A percentile compares a stretch with the other conserved stretches of the same genome.
These are phyloP conservation scores for Nasonovia ribisnigri DNA, from an alignment of 2,888 invertebrate genomes.

Conservation along the genomic window DNA sequence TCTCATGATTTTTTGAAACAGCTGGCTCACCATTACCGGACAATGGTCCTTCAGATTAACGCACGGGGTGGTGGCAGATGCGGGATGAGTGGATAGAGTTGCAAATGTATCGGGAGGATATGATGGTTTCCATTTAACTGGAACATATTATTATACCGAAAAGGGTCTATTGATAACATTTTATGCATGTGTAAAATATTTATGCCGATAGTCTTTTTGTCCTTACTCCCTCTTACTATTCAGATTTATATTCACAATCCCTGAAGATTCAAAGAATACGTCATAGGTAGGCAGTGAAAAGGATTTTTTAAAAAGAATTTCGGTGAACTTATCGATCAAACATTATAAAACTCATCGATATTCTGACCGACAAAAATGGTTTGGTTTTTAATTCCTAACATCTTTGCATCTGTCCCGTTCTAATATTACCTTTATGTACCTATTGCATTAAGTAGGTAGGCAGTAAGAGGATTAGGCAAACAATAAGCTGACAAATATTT, in stretches of 20 bases:
- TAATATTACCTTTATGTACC: conserved; percentile 3
- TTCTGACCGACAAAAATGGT: neutral
- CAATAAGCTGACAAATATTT: neutral
- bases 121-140: conserved; percentile 31
- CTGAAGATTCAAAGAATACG: neutral
- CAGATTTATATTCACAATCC: neutral
- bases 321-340: neutral
- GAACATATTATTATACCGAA: conserved; percentile 17
- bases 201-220: neutral
- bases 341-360: neutral
- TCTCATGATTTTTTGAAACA: conserved; percentile 46
- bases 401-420: conserved; percentile 1
- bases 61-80: conserved; percentile 38
- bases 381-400: conserved; percentile 30
- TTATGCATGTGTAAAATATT: conserved; percentile 42
- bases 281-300: neutral
- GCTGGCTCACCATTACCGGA: conserved; percentile 14
- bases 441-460: neutral
- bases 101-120: conserved; percentile 2
- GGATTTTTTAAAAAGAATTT: conserved; percentile 1
- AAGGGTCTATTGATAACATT: conserved; percentile 45
- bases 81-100: conserved; percentile 29
- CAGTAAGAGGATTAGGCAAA: conserved; percentile 15
- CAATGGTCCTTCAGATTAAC: conserved; percentile 55
- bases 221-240: neutral